Base-by-base conservation (phyloP, 2,797 vertebrate genomes). In the Propithecus perrieri region DNA sequence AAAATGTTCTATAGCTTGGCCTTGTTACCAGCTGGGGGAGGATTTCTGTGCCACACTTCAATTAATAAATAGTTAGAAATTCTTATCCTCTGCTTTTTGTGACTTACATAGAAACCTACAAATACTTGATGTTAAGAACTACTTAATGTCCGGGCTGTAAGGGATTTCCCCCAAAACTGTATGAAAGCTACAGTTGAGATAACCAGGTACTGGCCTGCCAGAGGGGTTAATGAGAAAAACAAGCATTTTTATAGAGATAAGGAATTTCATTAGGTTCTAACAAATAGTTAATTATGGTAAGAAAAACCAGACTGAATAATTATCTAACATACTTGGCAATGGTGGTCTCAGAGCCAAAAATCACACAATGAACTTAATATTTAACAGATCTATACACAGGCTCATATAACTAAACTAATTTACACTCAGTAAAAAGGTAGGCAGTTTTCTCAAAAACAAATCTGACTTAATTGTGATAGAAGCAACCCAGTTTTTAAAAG, bases 401-500 rank as follows among this genome's bases (percentile, higher is more conserved):
- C 74, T 92, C 59, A 26, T 7, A 1, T 46, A 71, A 89, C 50
- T 69, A n/a, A 78, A 78, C 33, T 57, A 65, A 48, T 61, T 63
- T 13, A 33, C 30, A 53, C 59, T 75, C 67, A 85, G 10, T 74
- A 48, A 46, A 85, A 88, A 86, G 59, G 41, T 85, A 69, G 26
- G 63, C 12, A 43, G 48, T 33, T 86, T 95, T 93, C 61, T 50
- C 65, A 85, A 84, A 96, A 94, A 50, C 80, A 93, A 63, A 76
- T 59, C 14, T 79, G 50, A 72, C 57, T 85, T 84, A 69, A 61
- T 8, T 28, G 75, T 87, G n/a, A 92, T 43, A 86, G 38, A 85
- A 67, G 89, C 15, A 89, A 65, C 28, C 59, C 78, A 61, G n/a
- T 72, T 95, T 88, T 83, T 50, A 61, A 86, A 96, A 95, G 63